A percentile compares a stretch with the other conserved stretches of the same genome.
These are phyloP conservation scores for Petrocephalus zakoni DNA, from an alignment of 2,113 vertebrate genomes.

Conservation along the genomic window DNA sequence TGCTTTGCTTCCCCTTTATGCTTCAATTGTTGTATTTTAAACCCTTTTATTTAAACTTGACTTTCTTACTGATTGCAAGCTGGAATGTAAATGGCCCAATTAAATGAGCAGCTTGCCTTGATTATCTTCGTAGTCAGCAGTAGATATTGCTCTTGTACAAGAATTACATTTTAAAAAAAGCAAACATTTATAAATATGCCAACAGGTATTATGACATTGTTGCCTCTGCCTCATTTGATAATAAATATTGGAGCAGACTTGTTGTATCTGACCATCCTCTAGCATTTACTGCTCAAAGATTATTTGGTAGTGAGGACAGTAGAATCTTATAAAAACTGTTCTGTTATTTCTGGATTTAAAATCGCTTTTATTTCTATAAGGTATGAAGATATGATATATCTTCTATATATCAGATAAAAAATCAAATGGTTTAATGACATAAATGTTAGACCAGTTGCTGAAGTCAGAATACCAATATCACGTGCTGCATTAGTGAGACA, in stretches of 20 bases:
- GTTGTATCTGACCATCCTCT: too few relatives aligned
- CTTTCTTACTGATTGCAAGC: not conserved
- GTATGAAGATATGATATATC: too few relatives aligned
- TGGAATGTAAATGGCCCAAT: not conserved
- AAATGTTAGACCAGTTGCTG: not conserved
- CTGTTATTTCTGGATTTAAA: too few relatives aligned
- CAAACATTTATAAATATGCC: not conserved
- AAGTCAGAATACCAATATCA: not conserved
- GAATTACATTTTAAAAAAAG: not conserved
- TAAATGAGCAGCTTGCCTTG: not conserved
- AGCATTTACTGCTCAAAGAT: too few relatives aligned
- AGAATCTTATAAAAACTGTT: too few relatives aligned
- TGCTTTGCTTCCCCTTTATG: not conserved
- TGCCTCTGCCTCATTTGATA: not conserved
- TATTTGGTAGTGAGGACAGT: too few relatives aligned
- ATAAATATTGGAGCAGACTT: not conserved
- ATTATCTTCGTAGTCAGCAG: not conserved
- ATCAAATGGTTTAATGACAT: not conserved
- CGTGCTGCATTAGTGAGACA: not conserved
- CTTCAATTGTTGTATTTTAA: not conserved
- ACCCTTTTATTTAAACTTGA: not conserved
- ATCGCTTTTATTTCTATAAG: too few relatives aligned
- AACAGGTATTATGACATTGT: not conserved
- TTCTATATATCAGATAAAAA: not conserved
- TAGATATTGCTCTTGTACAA: not conserved